Evolutionary conservation across 2,113 vertebrate species (phyloP).

Genomic region (Lampris incognitus): DNA sequence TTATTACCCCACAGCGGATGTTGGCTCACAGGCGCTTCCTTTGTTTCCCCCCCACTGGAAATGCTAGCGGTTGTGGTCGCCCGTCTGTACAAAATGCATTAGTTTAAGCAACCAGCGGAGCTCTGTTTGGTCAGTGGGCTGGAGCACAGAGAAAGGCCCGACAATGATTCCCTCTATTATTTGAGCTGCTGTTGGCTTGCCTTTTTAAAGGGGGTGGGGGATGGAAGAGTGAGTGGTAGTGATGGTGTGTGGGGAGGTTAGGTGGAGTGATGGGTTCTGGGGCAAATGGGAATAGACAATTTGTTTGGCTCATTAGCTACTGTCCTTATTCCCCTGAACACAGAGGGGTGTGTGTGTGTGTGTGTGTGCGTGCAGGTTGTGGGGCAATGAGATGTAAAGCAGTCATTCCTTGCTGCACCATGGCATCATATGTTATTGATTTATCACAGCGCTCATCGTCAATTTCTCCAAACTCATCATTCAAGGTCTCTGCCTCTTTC

Average conservation of each 20-base stretch:
- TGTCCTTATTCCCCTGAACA: conserved; percentile 1
- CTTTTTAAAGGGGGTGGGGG: conserved; percentile 8
- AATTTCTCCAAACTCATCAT: conserved; percentile 11
- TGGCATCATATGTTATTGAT: conserved; percentile 34
- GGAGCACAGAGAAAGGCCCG: conserved; percentile 20
- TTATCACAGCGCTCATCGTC: conserved; percentile 12
- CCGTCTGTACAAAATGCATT: conserved; percentile 24
- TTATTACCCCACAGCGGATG: conserved; percentile 17
- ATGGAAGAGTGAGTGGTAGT: neutral
- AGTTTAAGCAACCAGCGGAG: conserved; percentile 6
- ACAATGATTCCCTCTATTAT: conserved; percentile 26
- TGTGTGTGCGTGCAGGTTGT: neutral
- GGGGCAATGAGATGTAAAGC: conserved; percentile 23
- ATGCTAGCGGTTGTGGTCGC: neutral
- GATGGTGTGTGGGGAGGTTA: neutral
- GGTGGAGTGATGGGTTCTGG: neutral
- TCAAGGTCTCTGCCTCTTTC: conserved; percentile 25
- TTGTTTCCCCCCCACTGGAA: neutral
- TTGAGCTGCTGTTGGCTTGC: conserved; percentile 13
- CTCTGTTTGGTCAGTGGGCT: conserved; percentile 14
- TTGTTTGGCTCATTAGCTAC: conserved; percentile 16
- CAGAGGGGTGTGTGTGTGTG: neutral
- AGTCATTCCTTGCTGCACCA: conserved; percentile 19
- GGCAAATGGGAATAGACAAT: conserved; percentile 53
- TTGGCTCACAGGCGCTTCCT: neutral